These are phyloP conservation scores for Paedocypris micromegethes DNA, from an alignment of 2,797 vertebrate species.

Conservation along the genomic window DNA sequence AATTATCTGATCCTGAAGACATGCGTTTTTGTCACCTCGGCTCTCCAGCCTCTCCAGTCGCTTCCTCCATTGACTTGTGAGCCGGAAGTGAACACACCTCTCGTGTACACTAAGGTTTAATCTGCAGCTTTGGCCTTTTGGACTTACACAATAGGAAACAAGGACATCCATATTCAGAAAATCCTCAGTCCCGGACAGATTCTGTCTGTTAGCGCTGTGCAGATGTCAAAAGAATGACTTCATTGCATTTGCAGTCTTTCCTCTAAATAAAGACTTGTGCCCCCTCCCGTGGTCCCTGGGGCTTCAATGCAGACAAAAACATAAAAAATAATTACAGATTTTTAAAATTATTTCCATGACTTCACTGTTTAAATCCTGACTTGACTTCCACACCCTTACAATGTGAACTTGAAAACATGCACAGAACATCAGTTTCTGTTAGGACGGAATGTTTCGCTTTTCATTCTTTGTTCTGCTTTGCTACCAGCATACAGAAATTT, in stretches of 20 bases:
- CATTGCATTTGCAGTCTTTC: slow-evolving; percentile 63
- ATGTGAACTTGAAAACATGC: slow-evolving; percentile 29
- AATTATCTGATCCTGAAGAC: no score
- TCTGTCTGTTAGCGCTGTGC: slow-evolving; percentile 60
- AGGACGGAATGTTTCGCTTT: no score
- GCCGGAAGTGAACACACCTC: no score
- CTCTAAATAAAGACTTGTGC: slow-evolving; percentile 47
- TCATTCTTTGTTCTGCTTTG: not conserved
- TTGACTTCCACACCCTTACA: slow-evolving; percentile 13
- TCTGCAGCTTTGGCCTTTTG: slow-evolving; percentile 6
- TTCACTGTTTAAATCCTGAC: slow-evolving; percentile 43
- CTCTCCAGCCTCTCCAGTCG: no score
- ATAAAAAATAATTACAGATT: slow-evolving; percentile 55
- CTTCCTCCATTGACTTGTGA: not conserved
- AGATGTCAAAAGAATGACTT: slow-evolving; percentile 68
- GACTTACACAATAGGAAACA: slow-evolving; percentile 13
- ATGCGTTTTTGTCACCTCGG: no score
- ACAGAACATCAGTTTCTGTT: not conserved
- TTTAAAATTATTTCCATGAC: slow-evolving; percentile 56
- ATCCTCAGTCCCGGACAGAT: slow-evolving; percentile 49
- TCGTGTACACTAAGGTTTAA: no score
- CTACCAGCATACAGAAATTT: not conserved
- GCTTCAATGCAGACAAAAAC: slow-evolving; percentile 53
- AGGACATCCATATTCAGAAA: slow-evolving; percentile 18
- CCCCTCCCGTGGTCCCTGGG: slow-evolving; percentile 41